phyloP scores from a whole-genome alignment of 1,140 invertebrate species.

The Latrodectus geometricus region DNA sequence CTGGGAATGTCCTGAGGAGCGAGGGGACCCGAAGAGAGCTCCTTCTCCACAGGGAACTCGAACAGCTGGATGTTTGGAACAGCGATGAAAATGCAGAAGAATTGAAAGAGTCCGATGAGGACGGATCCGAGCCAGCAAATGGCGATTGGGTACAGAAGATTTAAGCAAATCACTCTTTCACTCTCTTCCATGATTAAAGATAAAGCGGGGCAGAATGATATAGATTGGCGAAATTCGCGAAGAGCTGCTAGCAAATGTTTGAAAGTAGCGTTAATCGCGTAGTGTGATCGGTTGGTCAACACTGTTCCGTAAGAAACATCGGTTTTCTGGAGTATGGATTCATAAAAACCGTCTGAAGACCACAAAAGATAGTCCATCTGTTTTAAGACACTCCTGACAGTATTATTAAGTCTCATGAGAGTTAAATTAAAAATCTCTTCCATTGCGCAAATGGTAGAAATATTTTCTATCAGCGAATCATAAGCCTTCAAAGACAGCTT shows the following conservation, averaged over 20 bases:
- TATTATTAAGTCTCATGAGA: neutral
- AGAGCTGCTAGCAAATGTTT: neutral
- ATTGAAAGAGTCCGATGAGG: neutral
- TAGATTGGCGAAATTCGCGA: neutral
- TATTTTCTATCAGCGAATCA: neutral
- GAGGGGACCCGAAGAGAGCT: neutral
- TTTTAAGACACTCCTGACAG: neutral
- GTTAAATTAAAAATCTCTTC: neutral
- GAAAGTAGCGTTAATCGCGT: neutral
- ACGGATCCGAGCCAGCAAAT: constrained; percentile 3
- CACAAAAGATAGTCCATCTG: neutral
- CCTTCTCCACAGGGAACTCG: neutral
- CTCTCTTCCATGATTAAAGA: neutral
- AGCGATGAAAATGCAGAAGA: neutral
- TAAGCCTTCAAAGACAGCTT: neutral
- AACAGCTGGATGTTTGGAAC: neutral
- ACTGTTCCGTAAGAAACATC: neutral
- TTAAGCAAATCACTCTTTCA: neutral
- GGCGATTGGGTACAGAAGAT: neutral
- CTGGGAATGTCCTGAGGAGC: neutral
- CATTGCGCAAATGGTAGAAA: neutral
- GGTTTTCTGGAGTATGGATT: neutral
- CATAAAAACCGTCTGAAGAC: neutral
- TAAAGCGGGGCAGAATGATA: constrained; percentile 8
- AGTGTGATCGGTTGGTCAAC: no score